A percentile compares a stretch with the other conserved stretches of the same genome.
These are phyloP conservation scores for Luscinia megarhynchos DNA, from an alignment of 2,797 vertebrate genomes.

Conservation along the genomic window DNA sequence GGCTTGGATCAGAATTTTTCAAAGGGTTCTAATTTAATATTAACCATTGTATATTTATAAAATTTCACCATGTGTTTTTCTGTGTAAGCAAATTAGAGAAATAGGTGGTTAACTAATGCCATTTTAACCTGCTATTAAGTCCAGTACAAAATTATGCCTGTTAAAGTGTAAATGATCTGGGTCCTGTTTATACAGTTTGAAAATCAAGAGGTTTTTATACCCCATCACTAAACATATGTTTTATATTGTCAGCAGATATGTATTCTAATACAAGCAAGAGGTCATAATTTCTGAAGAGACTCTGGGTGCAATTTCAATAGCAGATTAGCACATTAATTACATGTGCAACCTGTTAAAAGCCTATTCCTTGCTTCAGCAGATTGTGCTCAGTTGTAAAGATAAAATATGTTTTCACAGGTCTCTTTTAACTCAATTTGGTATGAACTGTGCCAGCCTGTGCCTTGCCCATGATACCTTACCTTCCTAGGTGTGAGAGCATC, in stretches of 20 bases:
- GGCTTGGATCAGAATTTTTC: not conserved
- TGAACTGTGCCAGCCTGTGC: not conserved
- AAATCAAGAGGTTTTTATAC: not conserved
- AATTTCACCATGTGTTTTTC: not conserved
- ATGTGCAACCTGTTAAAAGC: not conserved
- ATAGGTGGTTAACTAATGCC: not conserved
- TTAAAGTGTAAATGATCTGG: not conserved
- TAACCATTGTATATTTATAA: not conserved
- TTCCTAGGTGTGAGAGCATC: not conserved
- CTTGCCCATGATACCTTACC: not conserved
- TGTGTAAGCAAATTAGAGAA: not conserved
- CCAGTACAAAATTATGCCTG: not conserved
- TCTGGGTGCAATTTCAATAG: not conserved
- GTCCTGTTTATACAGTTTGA: not conserved
- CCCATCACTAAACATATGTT: not conserved
- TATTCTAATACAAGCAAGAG: not conserved
- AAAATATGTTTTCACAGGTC: not conserved
- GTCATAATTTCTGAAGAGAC: not conserved
- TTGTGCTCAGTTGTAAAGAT: not conserved
- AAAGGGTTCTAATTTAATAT: not conserved
- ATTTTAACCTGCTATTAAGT: not conserved
- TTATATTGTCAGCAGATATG: not conserved
- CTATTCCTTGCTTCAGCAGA: not conserved
- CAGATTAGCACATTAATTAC: not conserved
- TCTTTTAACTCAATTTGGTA: not conserved